Evolutionary conservation across 2,888 invertebrate genomes (phyloP), one percentile per base, ranked within the genome.

Genomic region (Cataglyphis altisquamis): DNA sequence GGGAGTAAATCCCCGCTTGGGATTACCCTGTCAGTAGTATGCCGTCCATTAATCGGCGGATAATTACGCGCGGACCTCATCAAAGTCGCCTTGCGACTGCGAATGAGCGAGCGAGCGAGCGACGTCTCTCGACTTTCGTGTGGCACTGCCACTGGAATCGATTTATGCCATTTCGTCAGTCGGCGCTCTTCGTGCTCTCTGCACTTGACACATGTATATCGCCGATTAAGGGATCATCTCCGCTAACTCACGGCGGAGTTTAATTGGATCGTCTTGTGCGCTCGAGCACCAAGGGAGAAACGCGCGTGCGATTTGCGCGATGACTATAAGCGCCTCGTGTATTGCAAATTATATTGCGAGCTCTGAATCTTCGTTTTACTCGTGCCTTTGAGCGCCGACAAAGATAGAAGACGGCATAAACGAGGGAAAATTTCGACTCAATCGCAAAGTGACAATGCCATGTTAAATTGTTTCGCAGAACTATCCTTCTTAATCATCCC

Each of bases 171-270:
- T 80, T 80, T 62, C 68, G 45, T 60, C 60, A 25, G 18, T 32
- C 21, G n/a, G n/a, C 29, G 63, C 57, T 9, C 67, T 9, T 57
- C 21, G 45, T 45, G 60, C 68, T 60, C 21, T 45, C 68, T 78
- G 68, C 60, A 60, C 36, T 62, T 80, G 78, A 80, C 78, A 68
- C 78, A 70, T 80, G 70, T 62, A 80, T 80, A 67, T 80, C 78
- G 21, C 45, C 78, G 68, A 80, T 80, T 80, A 68, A 80, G 12
- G 60, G 78, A 80, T 80, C 78, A 80, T 80, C 70, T 41, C 68
- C 57, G 78, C 12, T 12, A 32, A 68, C 66, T 66, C 55, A 68
- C 60, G 45, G 45, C 1, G 60, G 60, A 80, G 70, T 80, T 70
- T 80, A 80, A 80, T 80, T 80, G 70, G 60, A 80, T 62, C 78